Base-by-base conservation (phyloP, 2,888 invertebrate species). In the Lasius platythorax region DNA sequence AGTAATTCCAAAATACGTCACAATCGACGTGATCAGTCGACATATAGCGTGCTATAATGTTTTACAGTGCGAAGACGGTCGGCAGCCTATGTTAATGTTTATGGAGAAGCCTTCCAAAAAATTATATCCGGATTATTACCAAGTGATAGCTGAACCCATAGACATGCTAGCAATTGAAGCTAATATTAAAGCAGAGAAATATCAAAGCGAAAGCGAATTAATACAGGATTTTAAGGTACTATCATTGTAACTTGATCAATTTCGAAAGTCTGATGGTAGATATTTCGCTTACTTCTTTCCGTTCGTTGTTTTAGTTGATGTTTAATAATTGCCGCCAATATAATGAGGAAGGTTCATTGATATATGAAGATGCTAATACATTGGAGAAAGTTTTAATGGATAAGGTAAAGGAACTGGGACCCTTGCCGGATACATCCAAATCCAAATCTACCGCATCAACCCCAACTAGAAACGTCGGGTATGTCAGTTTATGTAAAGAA, bases 81-180 rank as follows among this genome's bases (percentile, higher is more conserved):
- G 99, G 18, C 97, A 98, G 91, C 98, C 99, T 0, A 98, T 99
- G 96, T 95, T 98, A 82, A 96, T 98, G 91, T 99, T 99, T 94
- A 98, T 99, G 98, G 98, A 99, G 94, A 98, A 99, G 93, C 99
- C 99, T 0, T 98, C 98, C 43, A 98, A 98, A 94, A 98, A 99
- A 93, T 95, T 98, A 50, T 99, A 99, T 94, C 98, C 99, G 0
- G 99, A 99, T 94, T 99, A 99, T 94, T 99, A 99, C 95, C 98
- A 98, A 95, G 97, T 99, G 1, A 99, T 99, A 87, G 97, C 97
- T 46, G 98, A 97, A 91, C 99, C 99, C 0, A 99, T 99, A 79
- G 99, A 99, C 95, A 98, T 99, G 97, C 96, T 98, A 82, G 98
- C 98, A 79, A 99, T 99, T 92, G 99, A 99, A 94, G 96, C 97